phyloP scores from a whole-genome alignment of 2,797 vertebrate genomes.

The Neopelma chrysocephalum region DNA sequence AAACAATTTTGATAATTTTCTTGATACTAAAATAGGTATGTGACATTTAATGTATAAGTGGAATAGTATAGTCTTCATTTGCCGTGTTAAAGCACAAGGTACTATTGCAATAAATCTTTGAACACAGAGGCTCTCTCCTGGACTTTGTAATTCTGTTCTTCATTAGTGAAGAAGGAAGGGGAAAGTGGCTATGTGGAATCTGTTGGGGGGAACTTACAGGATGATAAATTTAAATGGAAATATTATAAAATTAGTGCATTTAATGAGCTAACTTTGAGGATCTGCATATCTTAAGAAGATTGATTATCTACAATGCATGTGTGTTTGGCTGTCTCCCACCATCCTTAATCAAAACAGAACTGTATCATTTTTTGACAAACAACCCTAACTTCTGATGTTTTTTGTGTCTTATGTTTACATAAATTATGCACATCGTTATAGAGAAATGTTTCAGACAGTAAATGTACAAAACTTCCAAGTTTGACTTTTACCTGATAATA shows the following conservation, averaged over 20 bases:
- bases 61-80: not conserved
- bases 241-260: not conserved
- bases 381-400: not conserved
- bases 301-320: not conserved
- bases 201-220: not conserved
- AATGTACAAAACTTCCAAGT: not conserved
- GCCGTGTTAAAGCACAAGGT: not conserved
- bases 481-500: not conserved
- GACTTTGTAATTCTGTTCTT: not conserved
- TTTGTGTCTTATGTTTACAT: not conserved
- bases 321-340: not conserved
- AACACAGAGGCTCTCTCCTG: not conserved
- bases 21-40: conserved; percentile 91
- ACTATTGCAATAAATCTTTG: not conserved
- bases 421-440: not conserved
- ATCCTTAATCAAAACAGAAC: not conserved
- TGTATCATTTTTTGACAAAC: not conserved
- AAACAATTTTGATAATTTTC: conserved; percentile 81
- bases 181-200: not conserved
- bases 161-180: not conserved
- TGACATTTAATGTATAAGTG: not conserved
- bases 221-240: not conserved
- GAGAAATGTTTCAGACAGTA: not conserved
- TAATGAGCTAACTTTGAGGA: not conserved
- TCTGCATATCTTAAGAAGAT: not conserved